Conservation (phyloP, 2,113 vertebrate species). For the Phylloscopus whistleri region DNA sequence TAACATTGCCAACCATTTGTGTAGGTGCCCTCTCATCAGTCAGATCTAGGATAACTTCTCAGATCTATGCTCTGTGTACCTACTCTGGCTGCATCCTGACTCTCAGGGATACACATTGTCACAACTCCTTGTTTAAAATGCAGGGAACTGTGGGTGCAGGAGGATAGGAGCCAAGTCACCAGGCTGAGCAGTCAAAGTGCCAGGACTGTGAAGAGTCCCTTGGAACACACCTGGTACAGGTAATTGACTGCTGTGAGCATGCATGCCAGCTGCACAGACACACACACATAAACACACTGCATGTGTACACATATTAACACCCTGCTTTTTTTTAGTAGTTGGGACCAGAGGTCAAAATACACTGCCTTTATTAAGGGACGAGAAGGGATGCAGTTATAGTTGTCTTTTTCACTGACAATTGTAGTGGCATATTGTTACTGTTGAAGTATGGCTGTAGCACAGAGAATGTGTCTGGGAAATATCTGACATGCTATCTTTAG, state of each 20-base stretch:
- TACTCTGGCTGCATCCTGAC: neutral
- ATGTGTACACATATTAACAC: neutral
- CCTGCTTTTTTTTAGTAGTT: neutral
- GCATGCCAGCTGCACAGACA: neutral
- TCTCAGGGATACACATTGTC: neutral
- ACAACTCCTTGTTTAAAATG: neutral
- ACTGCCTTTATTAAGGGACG: neutral
- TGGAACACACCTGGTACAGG: neutral
- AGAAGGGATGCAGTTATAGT: neutral
- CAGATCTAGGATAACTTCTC: neutral
- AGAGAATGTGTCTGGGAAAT: neutral
- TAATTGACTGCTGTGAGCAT: neutral
- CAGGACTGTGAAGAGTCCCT: neutral
- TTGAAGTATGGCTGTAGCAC: neutral
- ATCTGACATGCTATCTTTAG: neutral
- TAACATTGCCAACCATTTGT: neutral
- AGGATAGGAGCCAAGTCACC: neutral
- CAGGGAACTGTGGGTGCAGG: rapidly evolving
- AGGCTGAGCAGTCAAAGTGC: neutral
- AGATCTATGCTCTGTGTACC: neutral
- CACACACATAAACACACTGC: neutral
- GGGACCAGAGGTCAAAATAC: neutral
- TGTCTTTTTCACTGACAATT: neutral
- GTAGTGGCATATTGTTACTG: neutral
- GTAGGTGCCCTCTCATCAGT: neutral